Conservation (phyloP, 2,888 invertebrate genomes). For the Aleiodes alternator region DNA sequence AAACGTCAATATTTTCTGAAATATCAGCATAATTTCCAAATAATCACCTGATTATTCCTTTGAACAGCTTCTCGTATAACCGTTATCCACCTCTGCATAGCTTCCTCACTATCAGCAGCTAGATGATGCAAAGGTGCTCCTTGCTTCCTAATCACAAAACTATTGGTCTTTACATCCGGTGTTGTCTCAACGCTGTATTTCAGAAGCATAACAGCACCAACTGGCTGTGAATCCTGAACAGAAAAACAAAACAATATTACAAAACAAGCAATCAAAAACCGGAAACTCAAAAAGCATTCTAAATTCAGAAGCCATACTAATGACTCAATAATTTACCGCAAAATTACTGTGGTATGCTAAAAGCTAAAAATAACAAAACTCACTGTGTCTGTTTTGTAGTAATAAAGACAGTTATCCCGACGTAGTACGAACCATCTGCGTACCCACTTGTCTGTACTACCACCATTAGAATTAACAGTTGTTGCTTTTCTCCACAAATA, state of each 20-base stretch:
- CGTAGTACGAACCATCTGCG: slow-evolving; percentile 93
- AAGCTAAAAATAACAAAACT: slow-evolving; percentile 53
- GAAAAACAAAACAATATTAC: neutral
- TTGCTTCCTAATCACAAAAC: slow-evolving; percentile 83
- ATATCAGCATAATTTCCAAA: neutral
- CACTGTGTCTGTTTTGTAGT: slow-evolving; percentile 94
- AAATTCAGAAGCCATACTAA: neutral
- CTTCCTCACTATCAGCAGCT: slow-evolving; percentile 86
- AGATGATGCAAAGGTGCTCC: slow-evolving; percentile 86
- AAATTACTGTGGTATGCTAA: neutral
- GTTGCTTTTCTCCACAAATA: slow-evolving; percentile 86
- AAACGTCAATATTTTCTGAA: too few relatives aligned
- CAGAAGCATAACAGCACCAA: slow-evolving; percentile 91
- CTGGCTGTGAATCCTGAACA: slow-evolving; percentile 87
- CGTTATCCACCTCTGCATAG: slow-evolving; percentile 86
- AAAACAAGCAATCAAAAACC: neutral
- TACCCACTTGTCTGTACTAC: slow-evolving; percentile 84
- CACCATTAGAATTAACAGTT: slow-evolving; percentile 77
- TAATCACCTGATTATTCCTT: slow-evolving; percentile 81
- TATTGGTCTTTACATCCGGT: slow-evolving; percentile 80
- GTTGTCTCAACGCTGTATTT: slow-evolving; percentile 85
- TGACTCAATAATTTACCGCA: neutral
- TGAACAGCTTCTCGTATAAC: slow-evolving; percentile 87
- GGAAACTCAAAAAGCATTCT: neutral
- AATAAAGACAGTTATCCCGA: slow-evolving; percentile 94